Base-by-base conservation (phyloP, 2,888 invertebrate species). In the Agonopterix alstromeriana region DNA sequence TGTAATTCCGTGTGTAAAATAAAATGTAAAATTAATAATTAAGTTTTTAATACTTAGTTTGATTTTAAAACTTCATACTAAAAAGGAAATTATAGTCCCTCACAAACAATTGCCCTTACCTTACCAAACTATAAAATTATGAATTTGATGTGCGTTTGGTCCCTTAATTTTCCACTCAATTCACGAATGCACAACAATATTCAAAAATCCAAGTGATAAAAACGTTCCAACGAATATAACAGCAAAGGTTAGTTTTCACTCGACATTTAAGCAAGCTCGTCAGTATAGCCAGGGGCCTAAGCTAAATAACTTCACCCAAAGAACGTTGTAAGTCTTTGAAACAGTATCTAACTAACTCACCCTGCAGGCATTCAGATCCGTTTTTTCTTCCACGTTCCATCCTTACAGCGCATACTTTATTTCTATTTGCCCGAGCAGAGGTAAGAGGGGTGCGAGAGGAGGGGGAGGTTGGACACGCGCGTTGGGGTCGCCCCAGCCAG, bases 401-500 rank as follows among this genome's bases (percentile, higher is more conserved):
- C 79, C 82, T 83, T 81, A 77, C 78, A 73, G 79, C 78, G 80
- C 79, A 77, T 82, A 87, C 83, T 86, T 86, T 85, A 87, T 86
- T 86, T 87, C 85, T 86, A 87, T 85, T 87, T 86, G 82, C 74
- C 79, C 75, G 79, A 78, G 76, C 71, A 67, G 84, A 83, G 86
- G 84, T 82, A 67, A 75, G 74, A 65, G 75, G 70, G 70, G 73
- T 27, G 65, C n/a, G 48, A 11, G 50, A 44, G 49, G 57, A 70
- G 74, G 67, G 75, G 74, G 65, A 65, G 65, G 66, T 73, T 77
- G 78, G 76, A 73, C 87, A 78, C 81, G 87, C 87, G 87, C 87
- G 82, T 70, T 87, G 73, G 79, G 65, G 82, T 69, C 82, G 73
- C 82, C 87, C 87, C 81, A 82, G 86, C 84, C 87, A 87, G 87